Evolutionary conservation across 2,888 invertebrate genomes (phyloP), one percentile per base, ranked within the genome.

Genomic region (Gnatocerus cornutus): DNA sequence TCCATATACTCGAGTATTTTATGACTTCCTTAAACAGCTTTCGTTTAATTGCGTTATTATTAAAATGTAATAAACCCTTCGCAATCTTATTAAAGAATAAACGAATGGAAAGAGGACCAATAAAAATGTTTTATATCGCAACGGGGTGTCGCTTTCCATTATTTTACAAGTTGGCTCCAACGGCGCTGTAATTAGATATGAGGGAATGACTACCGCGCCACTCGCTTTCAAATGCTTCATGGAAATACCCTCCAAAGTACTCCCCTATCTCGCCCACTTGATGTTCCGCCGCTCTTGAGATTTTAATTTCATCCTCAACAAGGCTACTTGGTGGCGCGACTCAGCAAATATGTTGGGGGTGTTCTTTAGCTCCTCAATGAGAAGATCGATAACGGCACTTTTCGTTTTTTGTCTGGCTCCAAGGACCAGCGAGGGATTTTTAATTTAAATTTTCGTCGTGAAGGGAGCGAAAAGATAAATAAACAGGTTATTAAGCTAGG

Each of bases 41-140:
- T 75, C 72, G 72, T 74, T 76, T 76, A 76, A 77, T 78, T 77
- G 75, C 75, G 66, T 68, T 73, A 74, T 76, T 77, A 77, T 78
- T 78, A 77, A 76, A 76, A 67, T 67, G 71, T 71, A 56, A 68
- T 71, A 71, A 71, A 71, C 67, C 66, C 67, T 55, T 45, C 41
- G 63, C 67, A 58, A 68, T 63, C 71, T 71, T 68, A 71, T 69
- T 71, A 69, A 69, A 69, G 71, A 71, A 70, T 73, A 69, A 74
- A 71, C 72, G 74, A 55, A 74, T 64, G 43, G 68, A 70, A 71
- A 56, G 21, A 21, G 68, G 68, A 61, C 29, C 67, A 67, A 73
- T 75, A 74, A 75, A 75, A 73, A 69, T 69, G 71, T 68, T 73
- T 71, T 74, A 71, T 74, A 71, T 70, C 65, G 52, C 71, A 58